Percentiles rank a stretch among this genome's conserved stretches.
Conservation (phyloP, 2,113 vertebrate genomes). For the Callithrix jacchus region DNA sequence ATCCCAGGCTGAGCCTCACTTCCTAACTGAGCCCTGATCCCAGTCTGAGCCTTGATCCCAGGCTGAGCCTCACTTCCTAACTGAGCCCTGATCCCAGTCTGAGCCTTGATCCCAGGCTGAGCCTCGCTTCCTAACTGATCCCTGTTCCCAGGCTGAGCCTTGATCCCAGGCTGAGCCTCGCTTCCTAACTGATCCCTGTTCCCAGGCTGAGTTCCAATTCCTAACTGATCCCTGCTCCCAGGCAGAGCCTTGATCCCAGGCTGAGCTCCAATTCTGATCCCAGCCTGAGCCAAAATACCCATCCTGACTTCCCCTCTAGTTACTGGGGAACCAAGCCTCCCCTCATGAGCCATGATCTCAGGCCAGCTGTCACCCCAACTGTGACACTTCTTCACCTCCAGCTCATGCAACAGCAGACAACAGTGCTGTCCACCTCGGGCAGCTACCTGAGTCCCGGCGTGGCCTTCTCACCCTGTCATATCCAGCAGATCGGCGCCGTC, state of each 20-base stretch:
- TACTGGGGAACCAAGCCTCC: neutral
- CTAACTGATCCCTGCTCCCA: neutral
- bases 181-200: neutral
- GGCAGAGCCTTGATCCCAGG: neutral
- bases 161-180: neutral
- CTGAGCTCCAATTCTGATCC: neutral
- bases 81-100: neutral
- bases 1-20: neutral
- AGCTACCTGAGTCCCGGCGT: slow-evolving; percentile 96
- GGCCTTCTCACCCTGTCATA: slow-evolving; percentile 95
- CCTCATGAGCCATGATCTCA: neutral
- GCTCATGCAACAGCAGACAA: slow-evolving; percentile 99
- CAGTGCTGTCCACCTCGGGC: slow-evolving; percentile 95
- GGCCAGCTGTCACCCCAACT: neutral
- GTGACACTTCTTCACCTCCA: slow-evolving; percentile 73
- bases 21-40: neutral
- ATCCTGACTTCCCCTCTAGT: neutral
- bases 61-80: neutral
- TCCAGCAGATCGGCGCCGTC: slow-evolving; percentile 98
- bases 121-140: neutral
- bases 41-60: neutral
- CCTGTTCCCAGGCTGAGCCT: neutral
- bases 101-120: neutral
- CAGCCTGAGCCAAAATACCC: neutral
- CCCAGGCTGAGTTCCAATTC: neutral